Percentiles rank a stretch among this genome's conserved stretches.
Conservation (phyloP, 2,113 vertebrate species). For the Maccullochella peelii region DNA sequence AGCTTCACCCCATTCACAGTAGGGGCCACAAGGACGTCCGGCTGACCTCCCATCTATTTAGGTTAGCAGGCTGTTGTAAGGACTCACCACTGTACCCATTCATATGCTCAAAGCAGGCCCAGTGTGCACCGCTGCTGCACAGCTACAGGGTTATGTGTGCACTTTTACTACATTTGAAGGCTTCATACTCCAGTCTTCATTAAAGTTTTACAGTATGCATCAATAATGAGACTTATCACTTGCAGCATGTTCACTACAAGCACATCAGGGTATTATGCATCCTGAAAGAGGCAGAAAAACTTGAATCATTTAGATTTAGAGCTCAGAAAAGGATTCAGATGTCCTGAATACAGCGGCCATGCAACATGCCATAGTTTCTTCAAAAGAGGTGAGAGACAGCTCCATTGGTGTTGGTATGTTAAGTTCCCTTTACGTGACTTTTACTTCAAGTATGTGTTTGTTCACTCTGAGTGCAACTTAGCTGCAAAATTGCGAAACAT, state of each 20-base stretch:
- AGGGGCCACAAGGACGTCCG: constrained; percentile 35
- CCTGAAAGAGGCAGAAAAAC: neutral
- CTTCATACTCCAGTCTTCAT: constrained; percentile 24
- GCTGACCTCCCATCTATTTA: constrained; percentile 43
- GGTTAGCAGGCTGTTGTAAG: constrained; percentile 30
- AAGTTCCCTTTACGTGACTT: too few species aligned
- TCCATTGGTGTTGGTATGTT: neutral
- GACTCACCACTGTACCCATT: constrained; percentile 34
- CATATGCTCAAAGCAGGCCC: neutral
- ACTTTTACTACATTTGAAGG: constrained; percentile 13
- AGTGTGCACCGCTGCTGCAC: neutral
- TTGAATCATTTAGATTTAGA: neutral
- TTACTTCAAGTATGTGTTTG: neutral
- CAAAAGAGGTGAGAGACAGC: neutral
- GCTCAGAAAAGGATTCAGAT: neutral
- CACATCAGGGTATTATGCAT: neutral
- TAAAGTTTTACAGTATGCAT: constrained; percentile 46
- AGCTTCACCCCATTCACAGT: constrained; percentile 47
- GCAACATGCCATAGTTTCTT: neutral
- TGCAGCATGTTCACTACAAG: neutral
- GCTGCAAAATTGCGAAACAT: neutral
- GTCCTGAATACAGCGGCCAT: neutral
- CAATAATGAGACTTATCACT: constrained; percentile 15
- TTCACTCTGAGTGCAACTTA: too few species aligned
- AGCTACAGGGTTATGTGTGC: neutral